Base-by-base conservation (phyloP, 2,888 invertebrate genomes). In the Tyria jacobaeae region DNA sequence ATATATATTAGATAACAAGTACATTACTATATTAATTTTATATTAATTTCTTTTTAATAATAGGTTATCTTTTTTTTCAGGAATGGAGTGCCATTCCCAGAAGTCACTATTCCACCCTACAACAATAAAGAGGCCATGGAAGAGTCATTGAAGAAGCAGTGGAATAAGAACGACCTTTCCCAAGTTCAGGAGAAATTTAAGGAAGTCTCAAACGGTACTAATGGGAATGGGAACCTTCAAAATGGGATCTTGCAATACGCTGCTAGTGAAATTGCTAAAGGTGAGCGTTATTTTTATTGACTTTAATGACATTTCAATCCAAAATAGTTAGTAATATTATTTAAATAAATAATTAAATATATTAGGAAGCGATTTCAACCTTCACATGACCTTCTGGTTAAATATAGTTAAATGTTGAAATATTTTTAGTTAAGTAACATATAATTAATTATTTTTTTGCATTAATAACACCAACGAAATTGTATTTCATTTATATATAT, bases 81-180 rank as follows among this genome's bases (percentile, higher is more conserved):
- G 73, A 95, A 95, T 39, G 96, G 96, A n/a, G 92, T 95, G 71
- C 95, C 96, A 0, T 96, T 97, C 85, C 96, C 96, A 0, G 95
- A 95, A 0, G 84, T 94, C 54, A 93, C 94, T 67, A 87, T 94
- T 27, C 88, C 94, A 0, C 92, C 95, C 47, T 94, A 94, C 79
- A 95, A 95, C 78, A 95, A 95, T 73, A 91, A 91, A 73, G 87
- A 84, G 27, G 92, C 89, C 41, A 89, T 93, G 89, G 91, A 92
- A 58, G 81, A 84, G 2, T 91, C 92, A 0, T 80, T 92, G 3
- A 82, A 79, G 57, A 67, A 81, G 60, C 86, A 85, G 34, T 87
- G 94, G 81, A 91, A 95, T 74, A 95, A 95, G 80, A 95, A 95
- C 80, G 95, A 95, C 74, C 82, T 91, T 17, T 73, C 91, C 0